Evolutionary conservation across 2,888 invertebrate species (phyloP).

Genomic region (Andrena bicolor): DNA sequence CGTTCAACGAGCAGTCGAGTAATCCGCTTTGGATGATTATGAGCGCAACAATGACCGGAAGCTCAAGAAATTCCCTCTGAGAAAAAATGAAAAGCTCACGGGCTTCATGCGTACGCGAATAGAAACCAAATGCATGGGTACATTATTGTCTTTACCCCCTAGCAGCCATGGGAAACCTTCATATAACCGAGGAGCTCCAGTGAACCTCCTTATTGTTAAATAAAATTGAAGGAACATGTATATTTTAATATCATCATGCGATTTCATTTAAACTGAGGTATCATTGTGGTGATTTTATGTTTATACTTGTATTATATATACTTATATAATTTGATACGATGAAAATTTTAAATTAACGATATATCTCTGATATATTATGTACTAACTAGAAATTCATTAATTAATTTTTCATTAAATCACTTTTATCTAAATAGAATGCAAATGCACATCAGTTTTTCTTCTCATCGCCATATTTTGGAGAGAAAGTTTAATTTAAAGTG

Average conservation of each 20-base stretch:
- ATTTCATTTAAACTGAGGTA: background rate
- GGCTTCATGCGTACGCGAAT: slow-evolving; percentile 46
- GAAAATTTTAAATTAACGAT: no score
- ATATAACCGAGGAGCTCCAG: background rate
- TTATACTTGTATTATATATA: no score
- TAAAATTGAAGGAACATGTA: background rate
- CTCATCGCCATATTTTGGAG: no score
- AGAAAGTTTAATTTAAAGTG: no score
- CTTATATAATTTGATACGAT: no score
- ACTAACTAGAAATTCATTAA: no score
- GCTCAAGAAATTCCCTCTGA: slow-evolving; percentile 75
- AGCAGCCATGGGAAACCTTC: slow-evolving; percentile 2
- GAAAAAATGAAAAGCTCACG: slow-evolving; percentile 62
- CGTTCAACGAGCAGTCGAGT: slow-evolving; percentile 11
- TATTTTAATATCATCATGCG: background rate
- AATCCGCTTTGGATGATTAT: slow-evolving; percentile 49
- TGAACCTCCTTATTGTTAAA: background rate
- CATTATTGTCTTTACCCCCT: background rate
- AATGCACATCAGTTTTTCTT: no score
- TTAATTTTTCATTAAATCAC: no score
- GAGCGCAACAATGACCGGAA: slow-evolving; percentile 74
- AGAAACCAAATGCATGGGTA: slow-evolving; percentile 42
- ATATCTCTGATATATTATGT: no score
- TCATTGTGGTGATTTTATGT: no score
- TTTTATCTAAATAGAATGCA: no score